phyloP scores from a whole-genome alignment of 1,140 invertebrate species.

The Trichoplusia ni region DNA sequence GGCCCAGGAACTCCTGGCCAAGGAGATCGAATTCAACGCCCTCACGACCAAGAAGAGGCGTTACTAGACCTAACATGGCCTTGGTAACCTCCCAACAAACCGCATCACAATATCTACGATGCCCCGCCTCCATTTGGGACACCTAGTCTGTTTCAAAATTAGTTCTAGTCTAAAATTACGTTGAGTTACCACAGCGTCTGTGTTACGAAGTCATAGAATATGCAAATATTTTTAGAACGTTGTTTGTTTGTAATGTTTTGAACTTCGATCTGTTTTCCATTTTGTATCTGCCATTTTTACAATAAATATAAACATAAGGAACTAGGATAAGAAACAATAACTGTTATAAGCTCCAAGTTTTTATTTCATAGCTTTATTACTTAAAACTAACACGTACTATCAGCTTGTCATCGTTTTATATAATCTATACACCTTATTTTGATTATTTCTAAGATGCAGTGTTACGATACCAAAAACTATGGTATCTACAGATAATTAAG shows the following conservation, averaged over 20 bases:
- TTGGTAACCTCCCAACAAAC: background rate
- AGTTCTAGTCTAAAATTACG: slow-evolving; percentile 21
- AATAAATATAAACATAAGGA: background rate
- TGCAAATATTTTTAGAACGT: background rate
- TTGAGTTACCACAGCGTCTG: slow-evolving; percentile 17
- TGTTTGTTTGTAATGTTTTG: background rate
- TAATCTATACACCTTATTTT: background rate
- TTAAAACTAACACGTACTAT: background rate
- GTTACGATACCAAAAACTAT: slow-evolving; percentile 7
- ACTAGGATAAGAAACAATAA: background rate
- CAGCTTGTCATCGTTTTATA: background rate
- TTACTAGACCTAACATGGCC: background rate
- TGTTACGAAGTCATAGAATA: slow-evolving; percentile 18
- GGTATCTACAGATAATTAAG: slow-evolving; percentile 1
- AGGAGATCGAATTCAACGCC: slow-evolving; percentile 41
- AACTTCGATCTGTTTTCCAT: background rate
- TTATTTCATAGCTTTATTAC: background rate
- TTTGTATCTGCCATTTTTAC: background rate
- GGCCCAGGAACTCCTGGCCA: slow-evolving; percentile 50
- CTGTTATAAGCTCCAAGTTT: background rate
- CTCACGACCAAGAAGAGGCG: slow-evolving; percentile 5
- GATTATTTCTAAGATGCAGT: background rate
- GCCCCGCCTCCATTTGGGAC: background rate
- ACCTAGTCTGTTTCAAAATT: background rate
- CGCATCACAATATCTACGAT: slow-evolving; percentile 3